Base-by-base conservation (phyloP, 2,113 vertebrate species). In the Patagioenas fasciata region DNA sequence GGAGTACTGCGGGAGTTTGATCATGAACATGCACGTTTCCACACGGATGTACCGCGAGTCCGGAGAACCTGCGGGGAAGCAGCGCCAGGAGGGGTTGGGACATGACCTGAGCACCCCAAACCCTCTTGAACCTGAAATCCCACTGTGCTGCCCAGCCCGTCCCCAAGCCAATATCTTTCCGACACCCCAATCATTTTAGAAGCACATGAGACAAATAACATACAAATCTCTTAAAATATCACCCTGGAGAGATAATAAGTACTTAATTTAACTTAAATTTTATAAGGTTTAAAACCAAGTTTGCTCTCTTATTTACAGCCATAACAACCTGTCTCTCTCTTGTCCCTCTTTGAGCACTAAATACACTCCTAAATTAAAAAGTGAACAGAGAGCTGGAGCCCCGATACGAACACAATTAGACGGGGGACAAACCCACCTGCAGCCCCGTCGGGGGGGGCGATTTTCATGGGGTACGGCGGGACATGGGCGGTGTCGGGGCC, bases 11-110 rank as follows among this genome's bases (percentile, higher is more conserved):
- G 99, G 99, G 14, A 99, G 99, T 85, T 99, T 99, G 95, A 99
- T 98, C 99, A 99, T 99, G 95, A 99, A 99, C 99, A 99, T 99
- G 94, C 99, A 99, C 34, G 99, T 99, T 97, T 99, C 99, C 57
- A 99, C 99, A 0, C 99, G 98, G 96, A 99, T 99, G 97, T 99
- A 99, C 66, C 99, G 98, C 0, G 98, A 98, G 92, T 99, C 99
- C 2, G 99, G 98, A 57, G 99, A 99, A 42, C 99, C 99, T 99
- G 94, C 1, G 3, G 21, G 93, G 32, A 36, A 38, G 51, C 31
- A 44, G 56, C 7, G 7, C 36, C 54, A 62, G 6, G 15, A 11
- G 56, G 13, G 57, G 9, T 13, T 13, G 12, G 36, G 38, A 14
- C 2, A 0, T 0, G 0, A 44, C 42, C 42, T 44, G 4, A 44